Base-by-base conservation (phyloP, 2,888 invertebrate genomes). In the Chrysina gloriosa region DNA sequence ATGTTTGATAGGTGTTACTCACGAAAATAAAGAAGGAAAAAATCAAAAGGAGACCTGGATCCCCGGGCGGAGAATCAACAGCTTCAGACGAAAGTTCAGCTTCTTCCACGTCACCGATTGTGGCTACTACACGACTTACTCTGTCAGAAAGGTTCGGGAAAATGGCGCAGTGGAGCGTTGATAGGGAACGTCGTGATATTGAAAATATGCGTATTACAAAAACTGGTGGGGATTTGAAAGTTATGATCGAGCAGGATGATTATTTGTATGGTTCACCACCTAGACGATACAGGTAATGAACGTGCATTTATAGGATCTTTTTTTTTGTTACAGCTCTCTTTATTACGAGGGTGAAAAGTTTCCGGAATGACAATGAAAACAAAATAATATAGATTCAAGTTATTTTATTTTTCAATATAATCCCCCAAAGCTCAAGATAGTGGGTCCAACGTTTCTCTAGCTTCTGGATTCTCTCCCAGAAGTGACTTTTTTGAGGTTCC, bases 111-210 rank as follows among this genome's bases (percentile, higher is more conserved):
- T 88, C 89, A 0, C 89, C 89, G 19, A 88, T 89, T 56, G 89
- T 87, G 21, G 86, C 87, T 2, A 87, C 87, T 1, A 87, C 87
- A 34, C 82, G 82, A 5, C 84, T 95, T 78, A 94, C 94, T 0
- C 85, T 95, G 9, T 95, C 94, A 0, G 95, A 95, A 83, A 87
- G 93, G 19, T 95, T 95, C 83, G 95, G 95, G 71, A 95, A 95
- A 86, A 94, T 95, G 90, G 95, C 95, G 19, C 95, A 95, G 79
- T 94, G 94, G 93, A 93, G 93, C 70, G 91, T 92, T 2, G 94
- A 94, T 82, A 75, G 83, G 29, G 83, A 83, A 73, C 86, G 95
- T 7, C 88, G 91, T n/a, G 92, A 94, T 61, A 90, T 94, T 79
- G 93, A 93, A 82, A 93, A 94, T 79, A 94, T 94, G 92, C 87